Conservation (phyloP, 2,888 invertebrate species). For the Leucophenga maculata region DNA sequence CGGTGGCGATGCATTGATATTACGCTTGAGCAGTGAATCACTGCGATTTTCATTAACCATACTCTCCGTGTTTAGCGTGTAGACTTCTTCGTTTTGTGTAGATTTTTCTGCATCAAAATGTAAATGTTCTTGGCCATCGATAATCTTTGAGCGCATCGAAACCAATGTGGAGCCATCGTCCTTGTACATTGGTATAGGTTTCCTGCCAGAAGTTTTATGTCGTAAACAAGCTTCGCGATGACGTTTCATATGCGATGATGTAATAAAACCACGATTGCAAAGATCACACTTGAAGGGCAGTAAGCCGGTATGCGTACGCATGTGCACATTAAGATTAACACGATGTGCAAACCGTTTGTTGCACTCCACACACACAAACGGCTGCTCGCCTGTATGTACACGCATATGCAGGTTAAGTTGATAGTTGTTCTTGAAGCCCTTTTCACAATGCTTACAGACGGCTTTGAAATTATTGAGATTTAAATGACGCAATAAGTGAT, state of each 20-base stretch:
- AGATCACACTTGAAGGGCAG: slow-evolving; percentile 82
- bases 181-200: neutral
- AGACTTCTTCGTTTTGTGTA: slow-evolving; percentile 6
- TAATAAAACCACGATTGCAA: slow-evolving; percentile 80
- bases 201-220: neutral
- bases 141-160: no score
- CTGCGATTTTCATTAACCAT: neutral
- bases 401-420: slow-evolving; percentile 78
- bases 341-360: slow-evolving; percentile 83
- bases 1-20: neutral
- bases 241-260: slow-evolving; percentile 44
- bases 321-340: slow-evolving; percentile 84
- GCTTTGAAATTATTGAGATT: slow-evolving; percentile 66
- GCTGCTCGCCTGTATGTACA: slow-evolving; percentile 97
- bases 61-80: slow-evolving; percentile 5
- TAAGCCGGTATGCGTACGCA: slow-evolving; percentile 76
- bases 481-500: slow-evolving; percentile 79
- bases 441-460: slow-evolving; percentile 59
- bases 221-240: neutral
- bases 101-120: neutral
- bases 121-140: neutral
- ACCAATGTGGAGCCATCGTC: neutral
- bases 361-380: slow-evolving; percentile 86
- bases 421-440: slow-evolving; percentile 42
- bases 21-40: slow-evolving; percentile 14